These are phyloP conservation scores for Cygnus olor DNA, from an alignment of 2,797 vertebrate genomes.

Conservation along the genomic window DNA sequence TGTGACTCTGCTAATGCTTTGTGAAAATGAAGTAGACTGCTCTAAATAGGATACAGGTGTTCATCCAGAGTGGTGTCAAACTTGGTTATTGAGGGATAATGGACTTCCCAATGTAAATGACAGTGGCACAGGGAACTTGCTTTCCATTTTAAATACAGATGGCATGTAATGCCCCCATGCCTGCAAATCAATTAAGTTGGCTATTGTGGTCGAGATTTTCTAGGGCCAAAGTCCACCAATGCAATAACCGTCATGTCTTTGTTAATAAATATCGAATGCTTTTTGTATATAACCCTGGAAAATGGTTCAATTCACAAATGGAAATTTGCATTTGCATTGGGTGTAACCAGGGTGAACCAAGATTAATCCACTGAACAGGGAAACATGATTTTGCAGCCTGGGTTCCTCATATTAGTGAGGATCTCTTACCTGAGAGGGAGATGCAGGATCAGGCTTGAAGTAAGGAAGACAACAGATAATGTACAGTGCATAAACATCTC, in stretches of 20 bases:
- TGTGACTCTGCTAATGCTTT: conserved; percentile 38
- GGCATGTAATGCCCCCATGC: background rate
- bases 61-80: conserved; percentile 47
- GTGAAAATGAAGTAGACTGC: conserved; percentile 50
- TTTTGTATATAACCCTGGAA: background rate
- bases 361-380: background rate
- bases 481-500: background rate
- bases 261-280: conserved; percentile 19
- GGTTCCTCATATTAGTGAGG: background rate
- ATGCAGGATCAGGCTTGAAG: background rate
- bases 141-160: conserved; percentile 1
- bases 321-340: conserved; percentile 7
- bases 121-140: background rate
- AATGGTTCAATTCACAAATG: background rate
- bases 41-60: conserved; percentile 59
- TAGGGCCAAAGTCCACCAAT: background rate
- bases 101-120: conserved; percentile 4
- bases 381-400: background rate
- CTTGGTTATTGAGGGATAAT: conserved; percentile 10
- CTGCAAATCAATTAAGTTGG: conserved; percentile 8
- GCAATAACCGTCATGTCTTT: background rate
- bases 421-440: background rate
- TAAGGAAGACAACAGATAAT: background rate
- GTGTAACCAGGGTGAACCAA: background rate
- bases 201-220: background rate